These are phyloP conservation scores for Mesitornis unicolor DNA, from an alignment of 2,113 vertebrate species.

Conservation along the genomic window DNA sequence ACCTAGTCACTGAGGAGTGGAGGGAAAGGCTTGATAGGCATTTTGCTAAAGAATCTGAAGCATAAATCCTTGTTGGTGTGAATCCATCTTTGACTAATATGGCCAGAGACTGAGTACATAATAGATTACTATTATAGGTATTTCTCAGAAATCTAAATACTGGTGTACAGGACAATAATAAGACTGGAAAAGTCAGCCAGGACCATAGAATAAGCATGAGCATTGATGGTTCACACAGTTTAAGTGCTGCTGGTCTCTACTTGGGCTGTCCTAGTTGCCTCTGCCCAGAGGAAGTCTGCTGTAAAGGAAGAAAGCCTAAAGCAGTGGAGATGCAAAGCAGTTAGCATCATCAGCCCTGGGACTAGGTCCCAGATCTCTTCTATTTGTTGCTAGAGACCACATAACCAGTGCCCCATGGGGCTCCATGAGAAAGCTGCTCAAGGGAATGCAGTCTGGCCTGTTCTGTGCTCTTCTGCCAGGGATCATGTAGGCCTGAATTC, in stretches of 20 bases:
- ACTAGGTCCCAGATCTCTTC: neutral
- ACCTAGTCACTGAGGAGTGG: neutral
- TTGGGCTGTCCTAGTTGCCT: neutral
- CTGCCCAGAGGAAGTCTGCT: neutral
- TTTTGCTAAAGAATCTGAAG: neutral
- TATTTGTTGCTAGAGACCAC: neutral
- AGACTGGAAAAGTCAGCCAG: neutral
- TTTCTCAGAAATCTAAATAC: neutral
- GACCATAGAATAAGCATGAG: neutral
- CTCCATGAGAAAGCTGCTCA: neutral
- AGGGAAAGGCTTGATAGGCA: neutral
- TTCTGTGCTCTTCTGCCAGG: neutral
- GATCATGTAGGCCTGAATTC: slow-evolving; percentile 3
- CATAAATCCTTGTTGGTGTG: neutral
- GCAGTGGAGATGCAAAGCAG: fast-evolving
- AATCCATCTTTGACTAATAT: neutral
- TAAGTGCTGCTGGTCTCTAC: neutral
- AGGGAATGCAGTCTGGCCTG: slow-evolving; percentile 39
- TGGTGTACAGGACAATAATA: neutral
- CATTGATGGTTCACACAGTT: neutral
- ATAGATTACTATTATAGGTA: neutral
- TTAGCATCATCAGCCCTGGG: neutral
- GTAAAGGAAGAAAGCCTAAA: neutral
- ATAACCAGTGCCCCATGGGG: neutral
- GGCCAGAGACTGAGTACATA: neutral